A percentile compares a stretch with the other conserved stretches of the same genome.
Conservation (phyloP, 2,797 vertebrate species). For the Hipposideros larvatus region DNA sequence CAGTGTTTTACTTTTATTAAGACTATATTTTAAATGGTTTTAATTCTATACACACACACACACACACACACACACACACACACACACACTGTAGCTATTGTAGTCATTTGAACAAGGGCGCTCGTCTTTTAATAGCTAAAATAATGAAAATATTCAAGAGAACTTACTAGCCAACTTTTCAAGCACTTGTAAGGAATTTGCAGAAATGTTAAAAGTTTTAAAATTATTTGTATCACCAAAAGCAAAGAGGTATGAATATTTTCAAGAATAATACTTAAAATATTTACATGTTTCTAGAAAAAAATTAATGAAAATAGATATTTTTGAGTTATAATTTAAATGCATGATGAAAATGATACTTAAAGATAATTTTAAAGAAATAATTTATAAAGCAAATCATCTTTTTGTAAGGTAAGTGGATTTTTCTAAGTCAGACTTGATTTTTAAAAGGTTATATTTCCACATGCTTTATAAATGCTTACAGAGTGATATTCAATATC, state of each 20-base stretch:
- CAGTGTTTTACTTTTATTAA: constrained; percentile 34
- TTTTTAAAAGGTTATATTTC: constrained; percentile 31
- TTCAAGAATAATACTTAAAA: not conserved
- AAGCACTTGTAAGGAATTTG: constrained; percentile 15
- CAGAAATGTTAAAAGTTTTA: constrained; percentile 22
- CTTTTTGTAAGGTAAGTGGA: constrained; percentile 44
- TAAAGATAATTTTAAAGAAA: constrained; percentile 55
- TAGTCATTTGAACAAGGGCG: constrained; percentile 12
- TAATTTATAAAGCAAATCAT: constrained; percentile 36
- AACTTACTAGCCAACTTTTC: not conserved
- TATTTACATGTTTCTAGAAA: constrained; percentile 39
- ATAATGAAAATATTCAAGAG: constrained; percentile 53
- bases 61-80: too few species aligned
- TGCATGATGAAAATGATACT: not conserved
- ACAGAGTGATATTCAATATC: constrained; percentile 26
- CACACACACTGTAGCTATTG: not conserved
- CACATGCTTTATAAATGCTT: not conserved
- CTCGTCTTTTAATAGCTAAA: not conserved
- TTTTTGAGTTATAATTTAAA: constrained; percentile 51
- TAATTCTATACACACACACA: not conserved
- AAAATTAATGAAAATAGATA: not conserved
- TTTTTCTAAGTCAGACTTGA: constrained; percentile 24
- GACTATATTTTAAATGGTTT: constrained; percentile 29
- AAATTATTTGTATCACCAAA: not conserved
- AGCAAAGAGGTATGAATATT: not conserved